Base-by-base conservation (phyloP, 2,113 vertebrate genomes). In the Dasyprocta punctata region DNA sequence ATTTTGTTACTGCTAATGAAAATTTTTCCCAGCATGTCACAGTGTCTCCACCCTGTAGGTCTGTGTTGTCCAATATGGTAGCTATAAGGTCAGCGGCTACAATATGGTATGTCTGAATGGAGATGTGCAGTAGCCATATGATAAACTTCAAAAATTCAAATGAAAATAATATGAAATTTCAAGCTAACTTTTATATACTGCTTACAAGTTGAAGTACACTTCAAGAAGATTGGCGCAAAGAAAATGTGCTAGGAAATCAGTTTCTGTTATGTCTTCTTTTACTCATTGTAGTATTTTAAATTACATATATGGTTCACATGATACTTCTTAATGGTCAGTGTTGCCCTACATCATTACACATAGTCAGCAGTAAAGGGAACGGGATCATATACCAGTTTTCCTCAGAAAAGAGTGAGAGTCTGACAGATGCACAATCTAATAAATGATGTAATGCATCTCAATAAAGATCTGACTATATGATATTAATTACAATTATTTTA, bases 401-500 rank as follows among this genome's bases (percentile, higher is more conserved):
- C 26, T 77, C 33, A 33, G 47, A 84, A 83, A 7, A 36, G 9
- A 63, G 24, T 84, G 56, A 80, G 41, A 58, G 6, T 6, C 61
- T 92, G 83, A 44, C n/a, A 95, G 33, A 1, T 26, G 41, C 24
- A 38, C 7, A 36, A 10, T 82, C 56, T 87, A 91, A 78, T 4
- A 78, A 75, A 58, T 2, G 52, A 1, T 41, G 41, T 89, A 86
- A 22, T 60, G 14, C 56, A 12, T 82, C n/a, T 92, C 61, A 73
- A 33, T 54, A 67, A 65, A 17, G 14, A 52, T 58, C 65, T 95
- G 22, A 65, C 54, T 14, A 67, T 95, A 9, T 96, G 47, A 36
- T 13, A 85, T 60, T 30, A 92, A 41, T 78, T 81, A 54, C 65
- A 65, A 86, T 94, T 92, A 90, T 71, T 89, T 94, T 73, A 20